Conservation (phyloP, 2,797 vertebrate genomes). For the Salmo trutta region DNA sequence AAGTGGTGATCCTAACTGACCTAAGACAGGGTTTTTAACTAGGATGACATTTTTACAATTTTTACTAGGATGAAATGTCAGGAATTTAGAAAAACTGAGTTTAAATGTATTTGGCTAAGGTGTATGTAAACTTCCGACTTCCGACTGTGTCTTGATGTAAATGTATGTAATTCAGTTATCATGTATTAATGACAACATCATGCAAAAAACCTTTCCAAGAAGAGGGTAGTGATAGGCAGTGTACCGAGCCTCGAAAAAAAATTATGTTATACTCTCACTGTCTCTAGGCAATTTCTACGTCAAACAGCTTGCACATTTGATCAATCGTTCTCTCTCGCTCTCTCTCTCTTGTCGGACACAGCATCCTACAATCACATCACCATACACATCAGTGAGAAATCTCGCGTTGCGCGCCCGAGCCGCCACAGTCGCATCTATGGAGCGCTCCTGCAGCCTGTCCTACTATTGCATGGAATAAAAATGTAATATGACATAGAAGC, state of each 20-base stretch:
- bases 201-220: slow-evolving; percentile 38
- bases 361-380: slow-evolving; percentile 11
- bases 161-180: slow-evolving; percentile 14
- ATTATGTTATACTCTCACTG: not conserved
- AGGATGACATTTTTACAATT: too few relatives aligned
- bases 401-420: slow-evolving; percentile 16
- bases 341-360: slow-evolving; percentile 11
- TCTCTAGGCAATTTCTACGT: slow-evolving; percentile 15
- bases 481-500: slow-evolving; percentile 52
- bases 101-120: too few relatives aligned
- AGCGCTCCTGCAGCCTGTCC: slow-evolving; percentile 42
- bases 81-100: too few relatives aligned
- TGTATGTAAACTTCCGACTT: too few relatives aligned
- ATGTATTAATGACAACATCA: slow-evolving; percentile 1
- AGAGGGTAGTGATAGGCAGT: slow-evolving; percentile 52
- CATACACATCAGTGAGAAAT: slow-evolving; percentile 17
- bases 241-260: not conserved
- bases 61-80: too few relatives aligned
- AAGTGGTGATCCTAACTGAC: too few relatives aligned
- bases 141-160: not conserved
- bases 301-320: slow-evolving; percentile 18
- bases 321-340: slow-evolving; percentile 12
- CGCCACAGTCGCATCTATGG: slow-evolving; percentile 50
- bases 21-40: too few relatives aligned
- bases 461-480: slow-evolving; percentile 27